Percentiles rank a stretch among this genome's conserved stretches.
Conservation (phyloP, 2,888 invertebrate genomes). For the Baccha elongata region DNA sequence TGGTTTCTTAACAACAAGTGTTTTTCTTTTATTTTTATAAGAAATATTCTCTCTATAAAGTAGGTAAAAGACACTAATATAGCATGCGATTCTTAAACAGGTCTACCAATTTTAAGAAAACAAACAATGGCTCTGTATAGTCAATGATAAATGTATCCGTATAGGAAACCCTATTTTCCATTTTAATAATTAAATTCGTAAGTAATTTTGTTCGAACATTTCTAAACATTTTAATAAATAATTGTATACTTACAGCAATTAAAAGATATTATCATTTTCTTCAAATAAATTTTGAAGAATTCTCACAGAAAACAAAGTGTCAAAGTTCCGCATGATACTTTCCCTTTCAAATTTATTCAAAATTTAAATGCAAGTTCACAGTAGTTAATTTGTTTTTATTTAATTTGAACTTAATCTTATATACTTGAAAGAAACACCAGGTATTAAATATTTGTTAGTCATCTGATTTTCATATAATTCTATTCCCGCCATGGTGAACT, state of each 20-base stretch:
- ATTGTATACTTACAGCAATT: neutral
- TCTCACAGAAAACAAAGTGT: neutral
- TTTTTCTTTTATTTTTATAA: no score
- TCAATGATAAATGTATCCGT: no score
- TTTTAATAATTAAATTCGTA: no score
- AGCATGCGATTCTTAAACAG: no score
- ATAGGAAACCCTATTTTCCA: no score
- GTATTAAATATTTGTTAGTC: neutral
- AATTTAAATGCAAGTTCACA: neutral
- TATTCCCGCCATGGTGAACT: no score
- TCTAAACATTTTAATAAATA: neutral
- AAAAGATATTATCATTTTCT: neutral
- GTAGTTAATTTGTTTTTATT: constrained; percentile 24
- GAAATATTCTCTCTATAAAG: no score
- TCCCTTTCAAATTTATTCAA: neutral
- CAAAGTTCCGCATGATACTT: constrained; percentile 3
- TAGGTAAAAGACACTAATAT: no score
- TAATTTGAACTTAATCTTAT: neutral
- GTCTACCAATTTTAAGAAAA: no score
- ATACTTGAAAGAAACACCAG: neutral
- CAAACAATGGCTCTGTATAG: no score
- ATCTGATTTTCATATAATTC: neutral
- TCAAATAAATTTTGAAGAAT: neutral
- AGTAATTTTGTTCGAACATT: neutral
- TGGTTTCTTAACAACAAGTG: no score